phyloP scores from a whole-genome alignment of 2,113 vertebrate genomes.

The Pyxicephalus adspersus region DNA sequence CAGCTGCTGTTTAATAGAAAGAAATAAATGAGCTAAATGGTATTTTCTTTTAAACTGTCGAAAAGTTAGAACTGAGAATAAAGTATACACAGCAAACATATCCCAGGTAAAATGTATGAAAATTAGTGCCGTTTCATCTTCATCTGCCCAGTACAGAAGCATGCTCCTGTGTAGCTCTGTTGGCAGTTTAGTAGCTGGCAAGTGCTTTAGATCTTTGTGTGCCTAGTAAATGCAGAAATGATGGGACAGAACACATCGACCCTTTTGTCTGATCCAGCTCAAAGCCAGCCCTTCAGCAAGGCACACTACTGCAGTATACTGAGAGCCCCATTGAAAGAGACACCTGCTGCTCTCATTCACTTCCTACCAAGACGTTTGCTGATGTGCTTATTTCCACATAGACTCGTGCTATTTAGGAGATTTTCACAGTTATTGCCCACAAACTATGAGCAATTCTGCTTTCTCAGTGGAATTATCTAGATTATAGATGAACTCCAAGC shows the following conservation, averaged over 20 bases:
- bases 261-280: slow-evolving; percentile 8
- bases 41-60: too few species aligned
- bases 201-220: slow-evolving; percentile 19
- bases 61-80: too few species aligned
- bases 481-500: too few species aligned
- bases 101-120: too few species aligned
- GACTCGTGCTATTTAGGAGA: background rate
- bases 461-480: too few species aligned
- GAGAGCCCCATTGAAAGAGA: slow-evolving; percentile 22
- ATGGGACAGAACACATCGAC: slow-evolving; percentile 41
- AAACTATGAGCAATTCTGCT: too few species aligned
- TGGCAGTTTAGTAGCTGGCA: slow-evolving; percentile 24
- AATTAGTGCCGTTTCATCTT: background rate
- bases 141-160: background rate
- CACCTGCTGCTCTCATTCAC: slow-evolving; percentile 35
- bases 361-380: slow-evolving; percentile 6
- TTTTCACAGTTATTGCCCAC: too few species aligned
- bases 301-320: slow-evolving; percentile 18
- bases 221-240: slow-evolving; percentile 32
- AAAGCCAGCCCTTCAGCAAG: slow-evolving; percentile 6
- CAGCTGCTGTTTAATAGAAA: too few species aligned
- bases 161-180: background rate
- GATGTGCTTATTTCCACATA: slow-evolving; percentile 18
- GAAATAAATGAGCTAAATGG: too few species aligned
- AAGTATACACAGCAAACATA: too few species aligned